Base-by-base conservation (phyloP, 2,888 invertebrate genomes). In the Silvanus unidentatus region DNA sequence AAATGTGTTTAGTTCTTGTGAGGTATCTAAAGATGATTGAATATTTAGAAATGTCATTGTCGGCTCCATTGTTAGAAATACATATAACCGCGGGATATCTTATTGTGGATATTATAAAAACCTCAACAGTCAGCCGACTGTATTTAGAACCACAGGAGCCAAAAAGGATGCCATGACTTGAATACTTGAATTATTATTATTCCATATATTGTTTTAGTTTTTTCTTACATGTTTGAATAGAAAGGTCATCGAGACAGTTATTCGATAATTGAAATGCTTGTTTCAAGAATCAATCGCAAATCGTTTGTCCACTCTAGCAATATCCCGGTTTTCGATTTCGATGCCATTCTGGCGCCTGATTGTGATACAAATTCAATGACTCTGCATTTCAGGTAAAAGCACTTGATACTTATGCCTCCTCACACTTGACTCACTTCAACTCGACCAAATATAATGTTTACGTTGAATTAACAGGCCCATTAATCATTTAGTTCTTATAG, bases 11-110 rank as follows among this genome's bases (percentile, higher is more conserved):
- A 16, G 42, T 39, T 39, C 48, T 52, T 44, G 55, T 52, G 54
- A 48, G 55, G 54, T 46, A 53, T 32, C n/a, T 45, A 44, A 42
- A 40, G 44, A 41, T 55, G 57, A 59, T 56, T 58, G 53, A 55
- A 52, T 57, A 58, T 59, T 60, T 59, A 52, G 45, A 50, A 52
- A 49, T 53, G 59, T 61, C 59, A 61, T 58, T 55, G 61, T 59
- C 61, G 60, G 61, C 41, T 39, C 45, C 13, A 52, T 51, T 60
- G 56, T 54, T 49, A 47, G 34, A 39, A 32, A 12, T 37, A 37
- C n/a, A n/a, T 12, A 11, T 15, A 37, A 11, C 37, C 6, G 37
- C 37, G n/a, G 37, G 37, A 12, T 15, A 37, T 15, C 37, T 37
- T 37, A 12, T 12, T 32, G 9, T 37, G 15, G 16, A 37, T 16